Evolutionary conservation across 92 coral and sea anemone species (phyloP), one percentile per base, ranked within the genome.

Genomic region (Epizoanthus fatuus): DNA sequence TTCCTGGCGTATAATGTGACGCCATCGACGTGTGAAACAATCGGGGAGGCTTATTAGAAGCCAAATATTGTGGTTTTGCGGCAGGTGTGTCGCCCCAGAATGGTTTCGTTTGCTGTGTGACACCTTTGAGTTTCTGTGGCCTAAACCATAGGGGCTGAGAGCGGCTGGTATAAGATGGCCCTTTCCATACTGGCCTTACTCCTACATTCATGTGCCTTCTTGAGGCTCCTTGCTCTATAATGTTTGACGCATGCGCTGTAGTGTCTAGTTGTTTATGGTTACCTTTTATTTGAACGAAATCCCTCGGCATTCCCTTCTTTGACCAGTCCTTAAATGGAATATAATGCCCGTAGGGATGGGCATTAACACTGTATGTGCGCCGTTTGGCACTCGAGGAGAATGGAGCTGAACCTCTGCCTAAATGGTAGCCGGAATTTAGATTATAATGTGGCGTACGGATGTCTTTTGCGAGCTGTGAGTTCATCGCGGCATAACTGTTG

Each of bases 241-340:
- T 19, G 15, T 19, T 77, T 5, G 82, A 10, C 14, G 57, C 7
- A 10, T 77, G 70, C 37, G 45, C 25, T 11, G 82, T 17, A 19
- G 62, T 60, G 19, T 77, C 63, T 13, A 45, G 40, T 4, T 39
- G 62, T 20, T 77, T 59, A 20, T 42, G 54, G 68, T 59, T 15
- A 11, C 15, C 29, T 66, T 17, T 16, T 32, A n/a, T 25, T 60
- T 51, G 49, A 19, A 77, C 53, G 4, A 59, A 77, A 44, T 60
- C 47, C 16, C 82, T 20, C 16, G 82, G 82, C 38, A 60, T 20
- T 44, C 82, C 82, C 25, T 77, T 77, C 20, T 59, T 77, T 44
- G 82, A 77, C 82, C 82, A 77, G 19, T 77, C 82, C 58, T 77
- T 77, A 60, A 60, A 77, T 20, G 71, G 82, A 40, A 77, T 77